Conservation (phyloP, 2,113 vertebrate genomes). For the Gopherus evgoodei region DNA sequence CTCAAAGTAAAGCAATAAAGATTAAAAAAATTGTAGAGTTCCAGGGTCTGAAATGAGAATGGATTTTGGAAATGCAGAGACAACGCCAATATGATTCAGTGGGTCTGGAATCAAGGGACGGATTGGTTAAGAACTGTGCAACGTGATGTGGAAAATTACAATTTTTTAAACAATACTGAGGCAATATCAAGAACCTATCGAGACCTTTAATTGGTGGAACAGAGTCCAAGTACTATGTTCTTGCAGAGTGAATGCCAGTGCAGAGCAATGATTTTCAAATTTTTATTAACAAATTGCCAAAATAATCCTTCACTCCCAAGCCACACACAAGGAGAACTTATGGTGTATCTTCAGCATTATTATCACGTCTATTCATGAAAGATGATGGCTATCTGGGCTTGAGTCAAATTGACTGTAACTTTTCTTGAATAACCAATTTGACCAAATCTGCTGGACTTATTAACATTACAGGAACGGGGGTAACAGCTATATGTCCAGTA, state of each 20-base stretch:
- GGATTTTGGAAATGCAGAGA: background rate
- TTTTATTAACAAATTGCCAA: no score
- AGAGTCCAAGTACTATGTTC: no score
- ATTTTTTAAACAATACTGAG: no score
- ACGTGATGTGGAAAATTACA: no score
- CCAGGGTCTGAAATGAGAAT: background rate
- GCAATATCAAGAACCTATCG: no score
- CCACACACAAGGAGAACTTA: no score
- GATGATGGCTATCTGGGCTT: rapidly evolving
- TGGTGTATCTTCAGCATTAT: background rate
- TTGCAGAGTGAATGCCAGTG: no score
- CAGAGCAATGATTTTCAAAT: no score
- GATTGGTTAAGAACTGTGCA: background rate
- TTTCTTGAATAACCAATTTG: background rate
- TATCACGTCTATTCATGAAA: background rate
- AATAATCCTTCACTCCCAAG: no score
- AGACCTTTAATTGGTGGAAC: no score
- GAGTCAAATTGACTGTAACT: background rate
- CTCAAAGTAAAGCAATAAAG: background rate
- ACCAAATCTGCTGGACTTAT: background rate
- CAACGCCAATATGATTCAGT: background rate
- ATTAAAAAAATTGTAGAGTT: background rate
- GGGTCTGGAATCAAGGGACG: background rate
- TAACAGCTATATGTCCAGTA: background rate
- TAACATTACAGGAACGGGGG: background rate